Evolutionary conservation across 2,113 vertebrate genomes (phyloP).

Genomic region (Onychorhynchus coronatus): DNA sequence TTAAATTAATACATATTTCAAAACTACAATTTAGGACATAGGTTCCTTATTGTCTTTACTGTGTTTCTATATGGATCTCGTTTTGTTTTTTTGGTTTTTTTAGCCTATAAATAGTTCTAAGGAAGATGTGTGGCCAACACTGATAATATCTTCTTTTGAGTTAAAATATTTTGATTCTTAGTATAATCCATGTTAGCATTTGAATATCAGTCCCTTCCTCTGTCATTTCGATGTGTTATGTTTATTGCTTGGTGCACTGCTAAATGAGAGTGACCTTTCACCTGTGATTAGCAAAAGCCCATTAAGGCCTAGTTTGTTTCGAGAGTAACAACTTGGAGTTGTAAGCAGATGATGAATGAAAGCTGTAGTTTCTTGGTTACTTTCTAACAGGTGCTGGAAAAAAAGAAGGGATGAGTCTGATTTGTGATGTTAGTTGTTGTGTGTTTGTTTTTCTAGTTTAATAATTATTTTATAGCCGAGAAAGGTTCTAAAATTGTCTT

Average conservation of each 20-base stretch:
- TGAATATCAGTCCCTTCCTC: not conserved
- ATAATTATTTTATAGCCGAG: not conserved
- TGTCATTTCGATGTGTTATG: not conserved
- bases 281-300: constrained; percentile 31
- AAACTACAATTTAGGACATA: not conserved
- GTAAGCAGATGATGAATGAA: constrained; percentile 16
- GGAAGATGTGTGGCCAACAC: not conserved
- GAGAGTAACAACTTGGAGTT: constrained; percentile 24
- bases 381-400: constrained; percentile 24
- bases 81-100: not conserved
- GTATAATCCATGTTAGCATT: not conserved
- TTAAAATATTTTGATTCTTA: not conserved
- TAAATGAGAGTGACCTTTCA: constrained; percentile 39
- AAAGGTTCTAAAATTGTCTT: not conserved
- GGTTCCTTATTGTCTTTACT: not conserved
- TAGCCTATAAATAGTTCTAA: not conserved
- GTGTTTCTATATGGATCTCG: not conserved
- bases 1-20: not conserved
- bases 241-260: not conserved
- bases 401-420: constrained; percentile 19
- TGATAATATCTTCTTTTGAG: not conserved
- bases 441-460: not conserved
- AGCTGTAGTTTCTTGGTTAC: constrained; percentile 1
- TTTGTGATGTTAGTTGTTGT: not conserved
- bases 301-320: not conserved